Evolutionary conservation across 2,888 invertebrate genomes (phyloP).

Genomic region (Eupeodes latifasciatus): DNA sequence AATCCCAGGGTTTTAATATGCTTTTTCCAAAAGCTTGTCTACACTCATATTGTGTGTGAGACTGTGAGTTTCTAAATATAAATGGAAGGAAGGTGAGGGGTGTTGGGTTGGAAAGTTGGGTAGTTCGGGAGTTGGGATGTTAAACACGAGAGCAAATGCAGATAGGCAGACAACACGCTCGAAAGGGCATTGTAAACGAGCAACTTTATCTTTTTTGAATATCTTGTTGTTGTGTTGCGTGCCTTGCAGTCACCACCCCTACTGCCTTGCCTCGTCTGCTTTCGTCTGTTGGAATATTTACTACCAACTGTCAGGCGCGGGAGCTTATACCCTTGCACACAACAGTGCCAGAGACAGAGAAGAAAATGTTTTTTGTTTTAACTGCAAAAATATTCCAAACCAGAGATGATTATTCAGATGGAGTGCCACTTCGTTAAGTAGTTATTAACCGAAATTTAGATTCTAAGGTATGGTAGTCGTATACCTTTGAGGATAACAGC

Average conservation of each 20-base stretch:
- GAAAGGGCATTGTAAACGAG: slow-evolving; percentile 51
- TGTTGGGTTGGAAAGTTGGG: neutral
- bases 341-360: neutral
- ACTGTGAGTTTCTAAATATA: neutral
- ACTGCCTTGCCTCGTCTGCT: no score
- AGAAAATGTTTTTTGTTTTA: slow-evolving; percentile 15
- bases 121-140: neutral
- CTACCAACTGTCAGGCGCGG: neutral
- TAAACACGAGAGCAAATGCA: neutral
- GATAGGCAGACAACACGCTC: slow-evolving; percentile 25
- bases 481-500: neutral
- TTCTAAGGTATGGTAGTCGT: neutral
- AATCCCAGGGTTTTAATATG: slow-evolving; percentile 72
- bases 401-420: slow-evolving; percentile 18
- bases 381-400: neutral
- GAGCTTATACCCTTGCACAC: neutral
- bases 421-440: slow-evolving; percentile 63
- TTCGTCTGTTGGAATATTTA: slow-evolving; percentile 36
- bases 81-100: neutral
- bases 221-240: slow-evolving; percentile 41
- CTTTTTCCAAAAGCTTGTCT: slow-evolving; percentile 51
- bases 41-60: slow-evolving; percentile 23
- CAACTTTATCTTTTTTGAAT: slow-evolving; percentile 60
- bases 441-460: slow-evolving; percentile 43
- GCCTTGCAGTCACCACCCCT: no score